Base-by-base conservation (phyloP, 2,113 vertebrate species). In the Tragelaphus scriptus region DNA sequence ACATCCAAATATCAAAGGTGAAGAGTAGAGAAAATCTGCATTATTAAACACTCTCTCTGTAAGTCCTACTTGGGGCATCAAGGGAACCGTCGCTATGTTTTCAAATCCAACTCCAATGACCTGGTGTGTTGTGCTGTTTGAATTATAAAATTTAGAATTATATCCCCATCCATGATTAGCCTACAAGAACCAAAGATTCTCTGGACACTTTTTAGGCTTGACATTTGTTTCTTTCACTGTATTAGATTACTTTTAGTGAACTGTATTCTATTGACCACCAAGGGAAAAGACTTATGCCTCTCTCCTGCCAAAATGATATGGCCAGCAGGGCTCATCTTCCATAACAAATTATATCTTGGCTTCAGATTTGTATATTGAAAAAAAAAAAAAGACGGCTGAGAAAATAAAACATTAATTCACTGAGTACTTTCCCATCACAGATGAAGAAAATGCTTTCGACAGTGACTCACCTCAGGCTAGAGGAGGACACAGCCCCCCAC, bases 181-280 rank as follows among this genome's bases (percentile, higher is more conserved):
- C 12, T 58, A 25, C 25, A 28, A 85, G 58, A 49, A 94, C 91
- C 56, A 61, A 23, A 68, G 55, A 30, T 47, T 36, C 77, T 90
- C 79, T 65, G 53, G 23, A 21, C 14, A 17, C 15, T 84, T 44
- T 80, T 82, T 15, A 51, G 32, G 5, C 5, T 14, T n/a, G 5
- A 88, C 51, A 40, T 13, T 59, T 81, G 40, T 75, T 86, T 96
- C 49, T 79, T 15, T 95, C 25, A 2, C 84, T 44, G 12, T 68
- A 61, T 53, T 88, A 93, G 53, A 89, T 96, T 89, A 89, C 28
- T 95, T 28, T 93, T 23, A 90, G 80, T 85, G 88, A 95, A 90
- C 90, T 23, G 75, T 9, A 65, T 44, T 87, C 55, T 82, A 55
- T 71, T 85, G 32, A 75, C 47, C 77, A 93, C 32, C 7, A 26